A percentile compares a stretch with the other conserved stretches of the same genome.
phyloP scores from a whole-genome alignment of 2,888 invertebrate species.

The Eupithecia subfuscata region DNA sequence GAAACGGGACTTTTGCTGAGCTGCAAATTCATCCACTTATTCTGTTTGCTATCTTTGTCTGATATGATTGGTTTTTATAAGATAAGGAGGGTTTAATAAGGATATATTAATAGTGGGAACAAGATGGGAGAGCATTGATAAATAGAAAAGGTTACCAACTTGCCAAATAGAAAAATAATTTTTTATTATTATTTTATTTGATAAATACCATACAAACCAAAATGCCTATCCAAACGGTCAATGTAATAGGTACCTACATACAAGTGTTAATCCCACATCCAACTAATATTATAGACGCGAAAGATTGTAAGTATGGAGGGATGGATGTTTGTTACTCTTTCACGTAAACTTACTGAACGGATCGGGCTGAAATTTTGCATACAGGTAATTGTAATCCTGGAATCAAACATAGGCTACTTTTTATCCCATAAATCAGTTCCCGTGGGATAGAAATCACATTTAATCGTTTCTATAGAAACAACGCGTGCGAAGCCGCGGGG shows the following conservation, averaged over 20 bases:
- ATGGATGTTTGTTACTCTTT: too few relatives aligned
- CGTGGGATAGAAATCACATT: too few relatives aligned
- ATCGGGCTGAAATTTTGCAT: too few relatives aligned
- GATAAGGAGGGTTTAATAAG: conserved; percentile 28
- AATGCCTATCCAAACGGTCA: background rate
- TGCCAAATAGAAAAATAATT: background rate
- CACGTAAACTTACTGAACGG: too few relatives aligned
- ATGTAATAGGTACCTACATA: background rate
- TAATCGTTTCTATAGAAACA: too few relatives aligned
- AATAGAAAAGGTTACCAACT: background rate
- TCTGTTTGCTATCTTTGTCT: conserved; percentile 36
- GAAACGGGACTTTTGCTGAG: conserved; percentile 60
- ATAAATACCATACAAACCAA: background rate
- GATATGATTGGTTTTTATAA: conserved; percentile 35
- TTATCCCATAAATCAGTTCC: too few relatives aligned
- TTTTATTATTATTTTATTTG: background rate
- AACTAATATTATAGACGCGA: too few relatives aligned
- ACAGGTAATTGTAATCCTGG: too few relatives aligned
- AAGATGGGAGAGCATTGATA: background rate
- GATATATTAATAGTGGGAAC: background rate
- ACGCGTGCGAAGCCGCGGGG: too few relatives aligned
- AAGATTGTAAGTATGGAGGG: too few relatives aligned
- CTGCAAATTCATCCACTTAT: conserved; percentile 44
- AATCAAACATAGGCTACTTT: too few relatives aligned
- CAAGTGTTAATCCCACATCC: too few relatives aligned